phyloP scores from a whole-genome alignment of 2,113 vertebrate species.

The Pithys albifrons region DNA sequence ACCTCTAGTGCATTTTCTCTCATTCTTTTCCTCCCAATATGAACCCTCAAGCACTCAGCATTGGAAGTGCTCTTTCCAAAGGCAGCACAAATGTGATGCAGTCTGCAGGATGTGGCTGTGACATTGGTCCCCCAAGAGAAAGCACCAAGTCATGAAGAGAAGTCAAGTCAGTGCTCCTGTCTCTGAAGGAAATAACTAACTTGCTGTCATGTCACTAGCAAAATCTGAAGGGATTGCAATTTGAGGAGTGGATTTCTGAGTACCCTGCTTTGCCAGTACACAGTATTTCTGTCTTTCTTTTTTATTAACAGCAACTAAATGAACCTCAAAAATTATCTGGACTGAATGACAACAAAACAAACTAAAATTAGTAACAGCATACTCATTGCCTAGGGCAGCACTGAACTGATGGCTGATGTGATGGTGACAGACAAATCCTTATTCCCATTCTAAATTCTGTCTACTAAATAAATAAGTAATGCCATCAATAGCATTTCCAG shows the following conservation, averaged over 20 bases:
- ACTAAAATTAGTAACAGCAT: constrained; percentile 68
- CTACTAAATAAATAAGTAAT: constrained; percentile 64
- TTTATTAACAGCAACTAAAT: constrained; percentile 51
- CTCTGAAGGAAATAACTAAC: constrained; percentile 24
- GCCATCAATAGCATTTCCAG: constrained; percentile 51
- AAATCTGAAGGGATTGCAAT: background rate
- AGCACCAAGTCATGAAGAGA: constrained; percentile 1
- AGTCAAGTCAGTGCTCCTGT: background rate
- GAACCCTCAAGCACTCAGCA: background rate
- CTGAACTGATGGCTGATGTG: constrained; percentile 55
- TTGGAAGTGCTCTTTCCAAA: background rate
- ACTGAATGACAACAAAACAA: constrained; percentile 59
- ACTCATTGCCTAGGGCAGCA: constrained; percentile 42
- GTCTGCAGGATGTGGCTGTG: background rate
- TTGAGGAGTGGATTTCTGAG: constrained; percentile 4
- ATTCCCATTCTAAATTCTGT: constrained; percentile 65
- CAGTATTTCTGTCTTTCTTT: constrained; percentile 36
- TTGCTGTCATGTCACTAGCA: background rate
- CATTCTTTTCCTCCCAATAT: background rate
- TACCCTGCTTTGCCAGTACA: background rate
- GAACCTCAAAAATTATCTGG: constrained; percentile 63
- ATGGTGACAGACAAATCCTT: constrained; percentile 71
- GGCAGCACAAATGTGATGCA: background rate
- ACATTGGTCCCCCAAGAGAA: background rate
- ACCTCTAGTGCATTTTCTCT: background rate